Evolutionary conservation across 2,888 invertebrate genomes (phyloP).

Genomic region (Marasmarcha lunaedactyla): DNA sequence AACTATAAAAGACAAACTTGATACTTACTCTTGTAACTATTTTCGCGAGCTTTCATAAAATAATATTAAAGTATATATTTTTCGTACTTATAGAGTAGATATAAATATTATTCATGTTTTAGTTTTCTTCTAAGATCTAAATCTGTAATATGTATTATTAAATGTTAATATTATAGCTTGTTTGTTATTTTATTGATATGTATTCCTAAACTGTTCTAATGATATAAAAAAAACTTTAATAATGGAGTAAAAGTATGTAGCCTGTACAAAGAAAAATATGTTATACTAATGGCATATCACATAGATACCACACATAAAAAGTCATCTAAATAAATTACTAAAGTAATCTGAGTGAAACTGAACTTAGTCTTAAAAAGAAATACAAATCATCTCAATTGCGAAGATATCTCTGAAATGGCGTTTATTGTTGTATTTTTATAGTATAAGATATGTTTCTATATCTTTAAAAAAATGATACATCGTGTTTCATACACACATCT

Average conservation of each 20-base stretch:
- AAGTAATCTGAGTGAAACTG: too few relatives aligned
- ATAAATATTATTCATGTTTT: constrained; percentile 31
- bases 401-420: not conserved
- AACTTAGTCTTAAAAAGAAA: too few relatives aligned
- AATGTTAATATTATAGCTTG: not conserved
- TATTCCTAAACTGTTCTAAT: too few relatives aligned
- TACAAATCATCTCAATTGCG: too few relatives aligned
- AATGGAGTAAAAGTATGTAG: constrained; percentile 18
- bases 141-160: too few relatives aligned
- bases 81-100: constrained; percentile 59
- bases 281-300: constrained; percentile 52
- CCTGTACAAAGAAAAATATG: constrained; percentile 32
- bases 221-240: too few relatives aligned
- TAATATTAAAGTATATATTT: constrained; percentile 49
- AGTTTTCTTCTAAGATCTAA: constrained; percentile 19
- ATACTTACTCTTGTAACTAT: constrained; percentile 33
- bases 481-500: too few relatives aligned
- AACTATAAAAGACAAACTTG: constrained; percentile 62
- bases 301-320: constrained; percentile 30
- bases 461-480: too few relatives aligned
- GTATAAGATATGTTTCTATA: constrained; percentile 52
- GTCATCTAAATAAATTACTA: not conserved
- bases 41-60: constrained; percentile 63
- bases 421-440: constrained; percentile 63
- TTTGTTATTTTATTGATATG: constrained; percentile 1